Evolutionary conservation across 2,888 invertebrate genomes (phyloP).

Genomic region (Orchesella flavescens): DNA sequence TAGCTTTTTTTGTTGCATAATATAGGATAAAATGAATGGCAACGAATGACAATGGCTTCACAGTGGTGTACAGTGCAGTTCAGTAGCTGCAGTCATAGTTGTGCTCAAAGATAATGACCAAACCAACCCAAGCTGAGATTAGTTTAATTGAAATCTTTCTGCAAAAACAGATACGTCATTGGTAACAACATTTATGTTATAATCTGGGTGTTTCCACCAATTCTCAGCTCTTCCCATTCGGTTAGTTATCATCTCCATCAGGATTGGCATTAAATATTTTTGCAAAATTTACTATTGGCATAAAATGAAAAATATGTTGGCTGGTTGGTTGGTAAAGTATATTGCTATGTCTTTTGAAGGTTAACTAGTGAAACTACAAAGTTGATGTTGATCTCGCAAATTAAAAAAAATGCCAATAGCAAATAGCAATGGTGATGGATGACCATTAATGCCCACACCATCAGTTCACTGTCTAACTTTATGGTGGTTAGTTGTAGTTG

Average conservation of each 20-base stretch:
- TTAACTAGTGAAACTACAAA: slow-evolving; percentile 39
- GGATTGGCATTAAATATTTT: background rate
- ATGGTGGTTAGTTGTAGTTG: no score
- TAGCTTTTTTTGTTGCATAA: no score
- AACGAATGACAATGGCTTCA: no score
- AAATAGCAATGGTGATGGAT: no score
- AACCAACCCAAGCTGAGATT: background rate
- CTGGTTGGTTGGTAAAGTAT: background rate
- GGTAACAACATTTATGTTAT: background rate
- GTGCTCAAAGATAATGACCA: background rate
- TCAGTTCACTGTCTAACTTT: background rate
- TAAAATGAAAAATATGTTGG: background rate
- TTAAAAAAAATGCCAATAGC: slow-evolving; percentile 26
- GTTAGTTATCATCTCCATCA: background rate
- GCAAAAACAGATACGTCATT: background rate
- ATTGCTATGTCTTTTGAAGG: slow-evolving; percentile 32
- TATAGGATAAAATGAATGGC: no score
- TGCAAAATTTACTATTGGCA: background rate
- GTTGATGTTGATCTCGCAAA: background rate
- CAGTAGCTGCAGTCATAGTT: background rate
- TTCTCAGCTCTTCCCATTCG: background rate
- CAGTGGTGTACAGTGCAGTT: no score
- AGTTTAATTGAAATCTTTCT: background rate
- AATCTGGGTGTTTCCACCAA: slow-evolving; percentile 3
- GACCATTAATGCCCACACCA: no score